Base-by-base conservation (phyloP, 2,888 invertebrate genomes). In the Trichogramma dendrolimi region DNA sequence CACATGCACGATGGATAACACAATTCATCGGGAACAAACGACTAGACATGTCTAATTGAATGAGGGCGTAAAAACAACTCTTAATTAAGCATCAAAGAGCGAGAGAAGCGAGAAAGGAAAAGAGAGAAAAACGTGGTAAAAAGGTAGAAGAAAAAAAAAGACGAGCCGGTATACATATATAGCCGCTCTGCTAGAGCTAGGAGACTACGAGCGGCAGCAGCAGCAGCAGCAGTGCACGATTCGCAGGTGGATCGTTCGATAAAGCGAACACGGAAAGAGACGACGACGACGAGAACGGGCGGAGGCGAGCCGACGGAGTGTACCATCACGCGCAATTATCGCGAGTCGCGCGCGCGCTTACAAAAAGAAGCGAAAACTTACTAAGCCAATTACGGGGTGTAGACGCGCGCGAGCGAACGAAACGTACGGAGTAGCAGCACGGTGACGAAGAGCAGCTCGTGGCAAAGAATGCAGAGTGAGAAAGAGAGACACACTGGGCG, bases 401-500 rank as follows among this genome's bases (percentile, higher is more conserved):
- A 27, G 63, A 68, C 61, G 65, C 67, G 67, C 48, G 63, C 64
- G 48, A 70, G 69, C 41, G 62, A 62, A 55, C 55, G 58, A n/a
- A 62, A 62, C 44, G 14, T 42, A 53, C 55, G 55, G 58, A 49
- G n/a, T n/a, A n/a, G 11, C 54, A 47, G 55, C 8, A 44, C 14
- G 27, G 42, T 39, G 39, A 11, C 10, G 42, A 56, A 8, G 44
- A 54, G 47, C 4, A n/a, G 14, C 42, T 11, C 50, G 65, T 67
- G 67, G 54, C 55, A 60, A 40, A 40, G 39, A 27, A 59, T 59
- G 61, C 41, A 27, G 27, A 27, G 47, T 53, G 40, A 50, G 51
- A 39, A 27, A 39, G 51, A 5, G 5, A 38, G 10, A 39, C 8
- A 27, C 14, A n/a, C 5, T 6, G 40, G 39, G 51, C 4, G 10